phyloP scores from a whole-genome alignment of 1,140 invertebrate species.

The Riptortus pedestris region DNA sequence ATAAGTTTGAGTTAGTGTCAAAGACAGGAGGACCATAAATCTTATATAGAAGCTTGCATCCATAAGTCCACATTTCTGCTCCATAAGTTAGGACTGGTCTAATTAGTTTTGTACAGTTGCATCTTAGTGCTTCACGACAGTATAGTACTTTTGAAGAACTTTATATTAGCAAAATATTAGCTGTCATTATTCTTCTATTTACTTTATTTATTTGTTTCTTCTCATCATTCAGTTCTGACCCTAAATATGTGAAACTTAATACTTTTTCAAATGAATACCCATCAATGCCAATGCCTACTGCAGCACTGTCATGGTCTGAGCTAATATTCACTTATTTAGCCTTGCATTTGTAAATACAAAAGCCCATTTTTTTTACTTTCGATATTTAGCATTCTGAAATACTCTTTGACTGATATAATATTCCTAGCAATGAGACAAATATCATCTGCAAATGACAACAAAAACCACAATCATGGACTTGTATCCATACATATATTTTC shows the following conservation, averaged over 20 bases:
- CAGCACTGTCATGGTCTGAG: neutral
- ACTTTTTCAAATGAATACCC: neutral
- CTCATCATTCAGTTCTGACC: conserved; percentile 2
- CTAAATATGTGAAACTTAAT: neutral
- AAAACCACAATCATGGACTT: too few species aligned
- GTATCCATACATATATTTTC: too few species aligned
- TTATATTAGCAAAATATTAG: neutral
- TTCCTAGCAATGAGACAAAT: neutral
- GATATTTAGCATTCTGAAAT: neutral
- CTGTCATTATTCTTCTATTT: neutral
- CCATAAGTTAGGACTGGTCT: neutral
- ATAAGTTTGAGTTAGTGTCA: neutral
- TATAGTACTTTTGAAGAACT: neutral
- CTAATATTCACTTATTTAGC: neutral
- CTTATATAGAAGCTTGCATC: neutral
- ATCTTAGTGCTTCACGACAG: neutral
- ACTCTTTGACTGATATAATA: neutral
- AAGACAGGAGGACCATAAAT: neutral
- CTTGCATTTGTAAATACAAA: neutral
- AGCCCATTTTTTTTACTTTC: neutral
- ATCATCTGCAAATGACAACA: too few species aligned
- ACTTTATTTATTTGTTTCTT: neutral
- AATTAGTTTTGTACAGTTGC: neutral
- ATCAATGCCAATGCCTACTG: neutral
- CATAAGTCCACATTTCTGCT: neutral